Conservation (phyloP, 2,888 invertebrate species). For the Epistrophe grossulariae region DNA sequence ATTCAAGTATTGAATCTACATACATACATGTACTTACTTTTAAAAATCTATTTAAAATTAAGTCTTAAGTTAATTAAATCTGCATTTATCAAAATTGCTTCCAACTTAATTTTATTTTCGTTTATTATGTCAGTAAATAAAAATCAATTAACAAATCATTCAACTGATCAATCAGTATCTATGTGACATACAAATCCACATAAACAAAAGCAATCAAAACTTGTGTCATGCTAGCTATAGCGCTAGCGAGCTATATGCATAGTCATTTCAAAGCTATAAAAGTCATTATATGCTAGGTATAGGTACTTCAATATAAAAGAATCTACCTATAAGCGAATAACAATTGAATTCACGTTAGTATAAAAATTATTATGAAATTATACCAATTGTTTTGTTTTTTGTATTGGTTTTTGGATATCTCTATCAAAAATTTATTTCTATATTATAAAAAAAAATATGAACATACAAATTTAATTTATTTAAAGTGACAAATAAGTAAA, state of each 20-base stretch:
- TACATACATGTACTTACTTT: no score
- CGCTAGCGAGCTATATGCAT: not conserved
- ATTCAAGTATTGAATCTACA: no score
- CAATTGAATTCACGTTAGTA: not conserved
- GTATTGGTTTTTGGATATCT: not conserved
- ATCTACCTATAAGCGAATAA: not conserved
- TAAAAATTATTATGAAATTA: slow-evolving; percentile 5
- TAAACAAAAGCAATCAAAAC: not conserved
- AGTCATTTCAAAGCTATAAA: not conserved
- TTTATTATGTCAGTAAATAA: slow-evolving; percentile 6
- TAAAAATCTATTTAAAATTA: no score
- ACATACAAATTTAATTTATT: not conserved
- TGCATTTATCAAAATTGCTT: not conserved
- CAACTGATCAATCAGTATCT: not conserved
- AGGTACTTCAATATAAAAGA: not conserved
- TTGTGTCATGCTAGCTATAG: not conserved
- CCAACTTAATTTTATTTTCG: not conserved
- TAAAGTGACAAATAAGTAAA: not conserved
- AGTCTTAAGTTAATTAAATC: no score
- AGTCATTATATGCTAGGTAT: not conserved
- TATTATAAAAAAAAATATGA: not conserved
- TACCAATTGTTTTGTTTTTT: not conserved
- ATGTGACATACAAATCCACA: slow-evolving; percentile 3
- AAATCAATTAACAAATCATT: slow-evolving; percentile 4
- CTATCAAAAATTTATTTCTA: not conserved